A percentile compares a stretch with the other conserved stretches of the same genome.
Conservation (phyloP, 2,888 invertebrate species). For the Iphiclides podalirius region DNA sequence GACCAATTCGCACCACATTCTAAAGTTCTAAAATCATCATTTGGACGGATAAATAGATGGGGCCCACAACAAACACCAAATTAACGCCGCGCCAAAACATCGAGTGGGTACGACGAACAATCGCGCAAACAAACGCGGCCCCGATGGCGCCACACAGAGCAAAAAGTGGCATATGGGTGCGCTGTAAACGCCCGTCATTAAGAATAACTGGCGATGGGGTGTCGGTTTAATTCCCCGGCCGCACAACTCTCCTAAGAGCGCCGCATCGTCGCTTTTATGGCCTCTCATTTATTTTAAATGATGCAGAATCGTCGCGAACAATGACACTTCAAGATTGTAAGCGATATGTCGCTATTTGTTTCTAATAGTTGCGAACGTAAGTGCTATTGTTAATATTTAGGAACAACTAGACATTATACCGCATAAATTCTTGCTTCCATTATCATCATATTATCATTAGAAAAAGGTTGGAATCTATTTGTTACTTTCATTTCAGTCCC, state of each 20-base stretch:
- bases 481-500: no score
- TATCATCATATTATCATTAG: no score
- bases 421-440: no score
- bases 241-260: slow-evolving; percentile 48
- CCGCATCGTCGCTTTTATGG: slow-evolving; percentile 50
- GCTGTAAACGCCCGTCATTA: slow-evolving; percentile 62
- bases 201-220: slow-evolving; percentile 40
- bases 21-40: no score
- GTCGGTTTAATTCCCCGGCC: slow-evolving; percentile 34
- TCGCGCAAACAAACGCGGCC: slow-evolving; percentile 29
- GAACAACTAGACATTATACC: no score
- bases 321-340: slow-evolving; percentile 28
- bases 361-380: not conserved
- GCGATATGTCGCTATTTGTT: not conserved
- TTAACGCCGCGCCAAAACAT: slow-evolving; percentile 32
- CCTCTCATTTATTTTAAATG: slow-evolving; percentile 65
- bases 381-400: not conserved
- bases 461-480: no score
- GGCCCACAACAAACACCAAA: slow-evolving; percentile 27
- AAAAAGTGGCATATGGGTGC: slow-evolving; percentile 58
- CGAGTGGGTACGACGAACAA: slow-evolving; percentile 23
- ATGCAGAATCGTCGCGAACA: slow-evolving; percentile 50
- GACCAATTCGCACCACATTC: no score
- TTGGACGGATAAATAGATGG: no score
- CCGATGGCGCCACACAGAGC: slow-evolving; percentile 31